Evolutionary conservation across 2,888 invertebrate genomes (phyloP).

Genomic region (Atherix ibis): DNA sequence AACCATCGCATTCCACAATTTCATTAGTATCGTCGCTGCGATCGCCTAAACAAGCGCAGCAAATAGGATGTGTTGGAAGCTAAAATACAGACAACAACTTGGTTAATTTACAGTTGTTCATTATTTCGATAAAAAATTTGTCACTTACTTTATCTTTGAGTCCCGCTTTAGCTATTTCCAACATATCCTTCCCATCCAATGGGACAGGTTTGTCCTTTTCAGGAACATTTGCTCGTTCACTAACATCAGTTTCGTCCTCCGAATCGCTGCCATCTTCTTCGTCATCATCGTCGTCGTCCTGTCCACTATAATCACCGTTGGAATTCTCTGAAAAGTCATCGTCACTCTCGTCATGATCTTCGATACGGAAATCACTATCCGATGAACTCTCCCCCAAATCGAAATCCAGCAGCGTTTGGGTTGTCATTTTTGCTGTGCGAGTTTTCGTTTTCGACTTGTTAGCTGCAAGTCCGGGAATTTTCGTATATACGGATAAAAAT

Average conservation of each 20-base stretch:
- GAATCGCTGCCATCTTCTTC: conserved; percentile 27
- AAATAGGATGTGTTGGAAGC: conserved; percentile 57
- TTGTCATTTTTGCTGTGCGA: conserved; percentile 45
- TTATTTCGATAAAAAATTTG: background rate
- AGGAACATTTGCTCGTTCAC: too few species aligned
- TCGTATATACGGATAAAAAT: background rate
- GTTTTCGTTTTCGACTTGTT: conserved; percentile 67
- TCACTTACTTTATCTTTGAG: conserved; percentile 3
- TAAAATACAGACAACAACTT: conserved; percentile 6
- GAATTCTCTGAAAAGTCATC: conserved; percentile 25
- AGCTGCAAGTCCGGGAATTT: conserved; percentile 36
- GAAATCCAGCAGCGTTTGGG: conserved; percentile 61
- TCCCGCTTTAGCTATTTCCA: conserved; percentile 5
- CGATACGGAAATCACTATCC: conserved; percentile 86
- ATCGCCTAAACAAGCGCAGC: conserved; percentile 86
- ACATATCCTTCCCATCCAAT: conserved; percentile 12
- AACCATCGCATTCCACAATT: conserved; percentile 93
- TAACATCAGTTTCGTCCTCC: conserved; percentile 18
- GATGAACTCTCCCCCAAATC: conserved; percentile 84
- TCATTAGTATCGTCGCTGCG: conserved; percentile 87
- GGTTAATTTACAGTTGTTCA: background rate
- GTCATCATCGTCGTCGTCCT: conserved; percentile 20
- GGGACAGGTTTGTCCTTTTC: too few species aligned
- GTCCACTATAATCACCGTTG: conserved; percentile 47
- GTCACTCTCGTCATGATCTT: conserved; percentile 65